Percentiles rank a stretch among this genome's conserved stretches.
Evolutionary conservation across 2,888 invertebrate genomes (phyloP).

Genomic region (Dicyrtomina minuta): DNA sequence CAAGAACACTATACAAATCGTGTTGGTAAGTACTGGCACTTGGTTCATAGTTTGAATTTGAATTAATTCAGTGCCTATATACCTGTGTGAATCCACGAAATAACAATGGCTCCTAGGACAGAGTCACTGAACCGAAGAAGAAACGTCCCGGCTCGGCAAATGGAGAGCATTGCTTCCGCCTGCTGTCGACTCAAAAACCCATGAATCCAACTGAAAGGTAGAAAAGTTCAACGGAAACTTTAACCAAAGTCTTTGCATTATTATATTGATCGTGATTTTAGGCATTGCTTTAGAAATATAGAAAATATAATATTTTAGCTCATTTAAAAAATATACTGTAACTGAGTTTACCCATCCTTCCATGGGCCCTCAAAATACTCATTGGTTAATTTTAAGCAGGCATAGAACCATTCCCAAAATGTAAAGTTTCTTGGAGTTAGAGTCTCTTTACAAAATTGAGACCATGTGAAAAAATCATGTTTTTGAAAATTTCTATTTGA

Average conservation of each 20-base stretch:
- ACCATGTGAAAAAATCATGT: slow-evolving; percentile 69
- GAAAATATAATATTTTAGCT: too few species aligned
- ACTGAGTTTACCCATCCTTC: slow-evolving; percentile 72
- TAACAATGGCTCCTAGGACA: slow-evolving; percentile 92
- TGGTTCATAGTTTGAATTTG: too few species aligned
- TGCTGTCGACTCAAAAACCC: slow-evolving; percentile 95
- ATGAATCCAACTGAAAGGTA: slow-evolving; percentile 66
- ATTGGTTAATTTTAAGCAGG: slow-evolving; percentile 92
- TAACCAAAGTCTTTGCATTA: too few species aligned
- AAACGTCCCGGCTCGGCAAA: slow-evolving; percentile 81
- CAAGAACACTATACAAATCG: too few species aligned
- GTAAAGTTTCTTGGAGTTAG: slow-evolving; percentile 90
- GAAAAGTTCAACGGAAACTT: too few species aligned
- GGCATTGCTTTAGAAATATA: too few species aligned
- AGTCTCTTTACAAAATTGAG: slow-evolving; percentile 91
- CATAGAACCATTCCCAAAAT: slow-evolving; percentile 99
- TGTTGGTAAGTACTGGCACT: too few species aligned
- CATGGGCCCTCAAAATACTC: slow-evolving; percentile 89
- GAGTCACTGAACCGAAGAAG: slow-evolving; percentile 94
- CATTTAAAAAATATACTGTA: slow-evolving; percentile 48
- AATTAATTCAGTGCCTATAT: too few species aligned
- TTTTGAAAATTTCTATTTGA: slow-evolving; percentile 50
- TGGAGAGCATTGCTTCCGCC: slow-evolving; percentile 81
- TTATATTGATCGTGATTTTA: too few species aligned
- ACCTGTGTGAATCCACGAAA: slow-evolving; percentile 71